Conservation (phyloP, 2,113 vertebrate species). For the Lophochroa leadbeateri region DNA sequence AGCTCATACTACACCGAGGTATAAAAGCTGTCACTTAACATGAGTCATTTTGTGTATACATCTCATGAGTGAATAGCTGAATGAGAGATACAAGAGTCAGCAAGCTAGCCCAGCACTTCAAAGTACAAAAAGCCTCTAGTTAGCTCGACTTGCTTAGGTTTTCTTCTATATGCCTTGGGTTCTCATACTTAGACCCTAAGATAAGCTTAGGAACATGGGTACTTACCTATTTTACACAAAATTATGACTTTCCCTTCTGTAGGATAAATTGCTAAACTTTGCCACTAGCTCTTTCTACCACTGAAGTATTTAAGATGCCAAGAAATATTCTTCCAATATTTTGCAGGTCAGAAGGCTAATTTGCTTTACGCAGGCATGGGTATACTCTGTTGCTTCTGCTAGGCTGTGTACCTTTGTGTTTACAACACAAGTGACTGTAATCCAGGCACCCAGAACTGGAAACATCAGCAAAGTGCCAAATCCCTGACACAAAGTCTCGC, state of each 20-base stretch:
- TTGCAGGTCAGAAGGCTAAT: background rate
- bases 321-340: background rate
- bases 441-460: background rate
- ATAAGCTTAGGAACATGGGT: background rate
- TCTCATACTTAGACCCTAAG: background rate
- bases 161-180: background rate
- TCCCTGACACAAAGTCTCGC: background rate
- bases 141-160: background rate
- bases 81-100: background rate
- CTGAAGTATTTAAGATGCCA: background rate
- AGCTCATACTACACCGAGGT: background rate
- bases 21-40: background rate
- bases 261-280: background rate
- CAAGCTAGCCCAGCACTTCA: background rate
- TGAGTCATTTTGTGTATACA: background rate
- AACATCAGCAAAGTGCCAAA: background rate
- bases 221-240: background rate
- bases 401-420: background rate
- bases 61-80: background rate
- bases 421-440: accelerated
- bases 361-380: background rate
- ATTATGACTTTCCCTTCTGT: background rate
- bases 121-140: background rate
- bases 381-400: background rate
- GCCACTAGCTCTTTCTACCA: background rate